phyloP scores from a whole-genome alignment of 2,888 invertebrate genomes.

The Ophion obscuratus region DNA sequence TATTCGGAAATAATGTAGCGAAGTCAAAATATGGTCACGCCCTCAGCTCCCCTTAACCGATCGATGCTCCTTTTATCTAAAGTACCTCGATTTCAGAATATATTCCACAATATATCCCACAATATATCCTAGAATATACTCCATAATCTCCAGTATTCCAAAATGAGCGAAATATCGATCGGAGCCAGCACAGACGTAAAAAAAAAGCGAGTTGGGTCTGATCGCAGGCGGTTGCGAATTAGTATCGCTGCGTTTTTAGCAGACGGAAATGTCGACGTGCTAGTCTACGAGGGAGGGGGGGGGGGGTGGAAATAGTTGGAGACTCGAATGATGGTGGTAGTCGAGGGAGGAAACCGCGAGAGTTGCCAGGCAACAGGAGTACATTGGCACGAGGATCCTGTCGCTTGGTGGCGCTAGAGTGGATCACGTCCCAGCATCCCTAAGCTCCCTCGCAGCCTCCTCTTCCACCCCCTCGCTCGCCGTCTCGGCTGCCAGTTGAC shows the following conservation, averaged over 20 bases:
- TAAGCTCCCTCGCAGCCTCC: constrained; percentile 64
- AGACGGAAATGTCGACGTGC: background rate
- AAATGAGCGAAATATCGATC: no score
- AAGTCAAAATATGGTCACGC: no score
- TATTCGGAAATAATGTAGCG: no score
- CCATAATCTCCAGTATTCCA: no score
- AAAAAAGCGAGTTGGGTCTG: no score
- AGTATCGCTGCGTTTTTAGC: background rate
- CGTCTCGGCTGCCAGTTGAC: background rate
- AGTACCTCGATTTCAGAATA: no score
- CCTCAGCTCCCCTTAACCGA: no score
- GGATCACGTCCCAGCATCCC: constrained; percentile 30
- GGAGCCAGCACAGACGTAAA: no score
- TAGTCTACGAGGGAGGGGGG: background rate
- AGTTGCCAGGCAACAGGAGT: constrained; percentile 79
- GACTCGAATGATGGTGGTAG: constrained; percentile 1
- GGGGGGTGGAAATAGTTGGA: constrained; percentile 13
- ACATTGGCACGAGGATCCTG: constrained; percentile 64
- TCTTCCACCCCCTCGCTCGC: constrained; percentile 52
- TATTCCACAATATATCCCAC: no score
- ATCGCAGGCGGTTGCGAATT: no score
- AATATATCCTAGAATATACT: no score
- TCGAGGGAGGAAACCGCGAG: constrained; percentile 1
- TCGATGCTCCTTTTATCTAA: no score
- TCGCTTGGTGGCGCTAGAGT: constrained; percentile 33